Base-by-base conservation (phyloP, 92 coral and sea anemone genomes). In the Diadumene lineata region DNA sequence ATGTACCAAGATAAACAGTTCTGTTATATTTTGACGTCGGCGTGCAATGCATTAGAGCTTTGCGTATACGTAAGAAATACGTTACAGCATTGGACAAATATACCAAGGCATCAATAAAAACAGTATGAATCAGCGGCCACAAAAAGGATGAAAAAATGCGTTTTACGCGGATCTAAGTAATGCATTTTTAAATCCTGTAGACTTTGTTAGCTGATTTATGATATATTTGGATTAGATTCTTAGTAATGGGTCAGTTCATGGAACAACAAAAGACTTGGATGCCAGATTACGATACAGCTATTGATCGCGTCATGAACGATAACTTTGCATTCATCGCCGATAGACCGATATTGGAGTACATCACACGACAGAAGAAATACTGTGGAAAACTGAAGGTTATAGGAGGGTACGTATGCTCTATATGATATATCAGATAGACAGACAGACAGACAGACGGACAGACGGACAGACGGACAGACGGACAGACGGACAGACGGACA, bases 241-340 rank as follows among this genome's bases (percentile, higher is more conserved):
- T 81, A 10, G 94, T 81, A 1, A 89, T 89, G 94, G 84, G 81
- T 4, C 94, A 85, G 82, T 89, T 82, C 62, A 89, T 89, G 94
- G 85, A 89, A 46, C 85, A 83, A 31, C 83, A 80, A 18, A 86
- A 86, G 44, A 85, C 90, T 1, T 85, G 89, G 88, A 75, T 82
- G 87, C 79, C 82, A 10, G 67, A 72, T 27, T 60, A 30, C 43
- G 79, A 78, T 2, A 79, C 70, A 13, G 94, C 82, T 24, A 78
- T 89, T 26, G 73, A 82, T 50, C 72, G 82, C 56, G 84, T 87
- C 0, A 74, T 82, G 84, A 65, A 79, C 24, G 82, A 81, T n/a
- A 77, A 89, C 74, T 81, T 89, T 55, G 94, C 94, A 22, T 89
- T 89, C 43, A 89, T 89, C 82, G 87, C 80, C 19, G 94, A 89